Evolutionary conservation across 2,888 invertebrate species (phyloP).

Genomic region (Latrodectus elegans): DNA sequence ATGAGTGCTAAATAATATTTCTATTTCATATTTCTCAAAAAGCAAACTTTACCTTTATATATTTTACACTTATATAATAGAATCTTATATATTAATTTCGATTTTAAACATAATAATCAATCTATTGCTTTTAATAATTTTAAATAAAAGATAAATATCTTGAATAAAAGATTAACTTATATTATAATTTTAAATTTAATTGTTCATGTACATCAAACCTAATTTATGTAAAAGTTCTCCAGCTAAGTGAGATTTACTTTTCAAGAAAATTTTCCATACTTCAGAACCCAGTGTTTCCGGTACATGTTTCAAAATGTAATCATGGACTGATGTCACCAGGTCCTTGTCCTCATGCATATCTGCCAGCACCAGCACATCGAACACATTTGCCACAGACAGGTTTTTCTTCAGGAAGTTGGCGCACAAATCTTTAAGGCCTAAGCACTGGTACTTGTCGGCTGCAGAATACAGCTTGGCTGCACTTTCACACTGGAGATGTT

Average conservation of each 20-base stretch:
- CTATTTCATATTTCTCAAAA: no score
- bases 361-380: background rate
- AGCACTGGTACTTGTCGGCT: constrained; percentile 1
- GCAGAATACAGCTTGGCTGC: background rate
- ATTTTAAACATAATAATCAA: no score
- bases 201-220: background rate
- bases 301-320: background rate
- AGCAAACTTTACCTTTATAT: no score
- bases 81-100: no score
- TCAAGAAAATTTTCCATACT: background rate
- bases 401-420: background rate
- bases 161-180: no score
- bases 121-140: no score
- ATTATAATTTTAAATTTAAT: no score
- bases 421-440: background rate
- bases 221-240: background rate
- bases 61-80: no score
- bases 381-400: background rate
- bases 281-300: background rate
- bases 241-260: background rate
- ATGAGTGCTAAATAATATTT: no score
- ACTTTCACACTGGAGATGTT: background rate
- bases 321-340: background rate
- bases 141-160: no score
- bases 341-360: background rate